A percentile compares a stretch with the other conserved stretches of the same genome.
Evolutionary conservation across 2,888 invertebrate species (phyloP).

Genomic region (Caenorhabditis sp.): DNA sequence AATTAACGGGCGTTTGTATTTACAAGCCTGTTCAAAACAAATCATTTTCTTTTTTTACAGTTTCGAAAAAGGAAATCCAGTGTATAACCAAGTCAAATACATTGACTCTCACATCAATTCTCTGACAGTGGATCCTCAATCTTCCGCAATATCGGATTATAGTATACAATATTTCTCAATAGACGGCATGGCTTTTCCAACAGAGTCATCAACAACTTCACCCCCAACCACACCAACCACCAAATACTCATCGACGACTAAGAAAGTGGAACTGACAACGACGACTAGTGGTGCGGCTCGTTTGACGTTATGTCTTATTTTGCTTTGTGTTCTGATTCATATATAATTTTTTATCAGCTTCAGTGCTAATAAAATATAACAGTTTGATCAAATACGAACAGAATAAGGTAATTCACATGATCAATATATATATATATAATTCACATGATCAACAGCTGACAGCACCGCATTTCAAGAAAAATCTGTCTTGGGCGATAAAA

Average conservation of each 20-base stretch:
- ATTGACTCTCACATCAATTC: not conserved
- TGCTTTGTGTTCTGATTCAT: not conserved
- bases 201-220: not conserved
- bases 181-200: not conserved
- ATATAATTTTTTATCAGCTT: not conserved
- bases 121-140: not conserved
- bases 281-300: not conserved
- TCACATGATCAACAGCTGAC: too few relatives aligned
- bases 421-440: too few relatives aligned
- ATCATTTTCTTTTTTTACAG: not conserved
- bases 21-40: not conserved
- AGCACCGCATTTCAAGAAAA: too few relatives aligned
- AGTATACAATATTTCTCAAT: not conserved
- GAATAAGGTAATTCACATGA: too few relatives aligned
- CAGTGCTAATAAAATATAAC: too few relatives aligned
- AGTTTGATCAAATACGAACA: too few relatives aligned
- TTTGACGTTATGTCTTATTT: not conserved
- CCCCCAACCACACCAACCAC: not conserved
- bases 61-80: not conserved
- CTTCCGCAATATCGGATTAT: not conserved
- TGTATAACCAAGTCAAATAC: not conserved
- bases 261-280: not conserved
- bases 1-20: too few relatives aligned
- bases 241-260: not conserved
- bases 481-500: too few relatives aligned